These are phyloP conservation scores for Momotus momota DNA, from an alignment of 2,797 vertebrate species.

Conservation along the genomic window DNA sequence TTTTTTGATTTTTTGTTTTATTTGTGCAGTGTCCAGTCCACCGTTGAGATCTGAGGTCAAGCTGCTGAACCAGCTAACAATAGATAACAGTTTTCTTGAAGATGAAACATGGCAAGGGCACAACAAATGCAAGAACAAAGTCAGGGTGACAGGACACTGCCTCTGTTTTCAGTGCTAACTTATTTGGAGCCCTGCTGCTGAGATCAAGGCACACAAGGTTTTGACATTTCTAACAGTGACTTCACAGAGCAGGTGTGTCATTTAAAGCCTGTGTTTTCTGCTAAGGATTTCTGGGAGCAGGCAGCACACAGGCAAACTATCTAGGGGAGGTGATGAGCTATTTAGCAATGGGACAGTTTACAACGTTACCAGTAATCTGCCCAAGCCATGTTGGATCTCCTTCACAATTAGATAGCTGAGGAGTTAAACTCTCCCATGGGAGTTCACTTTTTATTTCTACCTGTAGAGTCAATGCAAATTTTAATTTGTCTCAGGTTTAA, in stretches of 20 bases:
- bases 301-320: not conserved
- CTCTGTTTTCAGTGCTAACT: accelerated
- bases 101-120: not conserved
- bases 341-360: not conserved
- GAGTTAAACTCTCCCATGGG: not conserved
- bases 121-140: no score
- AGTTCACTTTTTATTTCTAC: not conserved
- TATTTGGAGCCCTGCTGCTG: not conserved
- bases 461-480: not conserved
- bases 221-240: not conserved
- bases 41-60: not conserved
- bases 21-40: not conserved
- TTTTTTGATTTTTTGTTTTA: no score
- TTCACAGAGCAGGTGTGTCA: not conserved
- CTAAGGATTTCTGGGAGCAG: not conserved
- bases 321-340: not conserved
- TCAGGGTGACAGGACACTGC: accelerated
- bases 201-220: not conserved
- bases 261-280: not conserved
- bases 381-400: not conserved
- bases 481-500: not conserved
- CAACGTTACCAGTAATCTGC: accelerated
- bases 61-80: not conserved
- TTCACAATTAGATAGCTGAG: not conserved
- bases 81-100: accelerated